Conservation (phyloP, 2,797 vertebrate genomes). For the Microctenopoma stevenorrisi region DNA sequence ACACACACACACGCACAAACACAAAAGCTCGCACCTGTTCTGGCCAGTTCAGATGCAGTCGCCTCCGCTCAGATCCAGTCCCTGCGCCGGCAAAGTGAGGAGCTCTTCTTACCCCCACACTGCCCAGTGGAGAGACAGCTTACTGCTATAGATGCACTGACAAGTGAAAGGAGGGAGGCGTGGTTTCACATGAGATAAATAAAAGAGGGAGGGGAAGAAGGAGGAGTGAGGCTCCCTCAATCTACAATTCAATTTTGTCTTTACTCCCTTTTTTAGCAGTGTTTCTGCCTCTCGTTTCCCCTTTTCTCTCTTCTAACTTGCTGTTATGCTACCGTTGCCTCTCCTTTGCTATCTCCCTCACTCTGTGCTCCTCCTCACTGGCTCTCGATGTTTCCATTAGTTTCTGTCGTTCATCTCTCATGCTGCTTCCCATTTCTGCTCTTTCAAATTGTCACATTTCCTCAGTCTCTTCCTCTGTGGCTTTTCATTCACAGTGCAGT, state of each 20-base stretch:
- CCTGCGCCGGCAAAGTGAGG: slow-evolving; percentile 68
- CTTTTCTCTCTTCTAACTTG: slow-evolving; percentile 39
- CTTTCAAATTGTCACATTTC: slow-evolving; percentile 50
- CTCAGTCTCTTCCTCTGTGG: slow-evolving; percentile 46
- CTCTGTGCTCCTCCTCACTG: slow-evolving; percentile 2
- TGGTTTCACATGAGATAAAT: slow-evolving; percentile 81
- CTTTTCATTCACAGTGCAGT: slow-evolving; percentile 69
- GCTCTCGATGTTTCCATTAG: slow-evolving; percentile 40
- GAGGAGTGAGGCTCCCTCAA: slow-evolving; percentile 78
- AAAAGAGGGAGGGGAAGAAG: slow-evolving; percentile 80
- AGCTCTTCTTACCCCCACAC: slow-evolving; percentile 73
- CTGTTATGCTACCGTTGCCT: slow-evolving; percentile 16
- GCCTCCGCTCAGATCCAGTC: slow-evolving; percentile 59
- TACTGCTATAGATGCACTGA: slow-evolving; percentile 84
- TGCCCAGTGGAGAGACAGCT: slow-evolving; percentile 81
- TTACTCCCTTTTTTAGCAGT: slow-evolving; percentile 56
- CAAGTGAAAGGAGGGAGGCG: slow-evolving; percentile 85
- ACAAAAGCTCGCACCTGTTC: slow-evolving; percentile 71
- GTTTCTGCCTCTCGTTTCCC: slow-evolving; percentile 31
- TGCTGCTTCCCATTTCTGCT: slow-evolving; percentile 39
- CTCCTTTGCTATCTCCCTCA: slow-evolving; percentile 35
- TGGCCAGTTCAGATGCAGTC: slow-evolving; percentile 58
- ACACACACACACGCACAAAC: slow-evolving; percentile 9
- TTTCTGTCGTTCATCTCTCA: slow-evolving; percentile 43
- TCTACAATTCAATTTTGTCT: slow-evolving; percentile 84